Evolutionary conservation across 2,797 vertebrate genomes (phyloP), one percentile per base, ranked within the genome.

Genomic region (Scomberomorus guttatus): DNA sequence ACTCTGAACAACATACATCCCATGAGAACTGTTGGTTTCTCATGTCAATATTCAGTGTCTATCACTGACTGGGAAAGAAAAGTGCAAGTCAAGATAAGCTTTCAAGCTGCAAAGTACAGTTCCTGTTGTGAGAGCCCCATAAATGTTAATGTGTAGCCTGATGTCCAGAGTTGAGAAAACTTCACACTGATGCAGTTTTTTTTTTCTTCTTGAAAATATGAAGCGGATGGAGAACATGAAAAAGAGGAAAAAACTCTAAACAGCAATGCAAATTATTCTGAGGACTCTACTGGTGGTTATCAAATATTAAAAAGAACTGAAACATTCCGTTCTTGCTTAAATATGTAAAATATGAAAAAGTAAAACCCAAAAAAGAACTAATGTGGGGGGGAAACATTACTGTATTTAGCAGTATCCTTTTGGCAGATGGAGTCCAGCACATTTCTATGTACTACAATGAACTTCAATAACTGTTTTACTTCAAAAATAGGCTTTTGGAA

Each of bases 131-230:
- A 66, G 27, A 55, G 34, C 12, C 20, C 34, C 17, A 66, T 81
- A 79, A 81, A 83, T 68, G 85, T 82, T 82, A 82, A 89, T 84
- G 56, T 81, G 62, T 81, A 80, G 72, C 52, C 69, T 7, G 2
- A 66, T 2, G 1, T 14, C 18, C 66, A 68, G 42, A 70, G 9
- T 10, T 0, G 3, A 63, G n/a, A 73, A 62, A 55, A 75, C 46
- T 51, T 55, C 51, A 39, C 15, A 22, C 27, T 29, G 14, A 58
- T 48, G 39, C 4, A 0, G 20, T 46, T 64, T 0, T 55, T 66
- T 72, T 51, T 63, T 0, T 54, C 59, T 68, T 72, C 17, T 39
- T 58, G 34, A 9, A 56, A 51, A 70, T 32, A 61, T 15, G 7
- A 7, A 3, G 10, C 3, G 9, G 44, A 72, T 1, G 18, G 17